Conservation (phyloP, 2,797 vertebrate genomes). For the Spinus olivaceus region DNA sequence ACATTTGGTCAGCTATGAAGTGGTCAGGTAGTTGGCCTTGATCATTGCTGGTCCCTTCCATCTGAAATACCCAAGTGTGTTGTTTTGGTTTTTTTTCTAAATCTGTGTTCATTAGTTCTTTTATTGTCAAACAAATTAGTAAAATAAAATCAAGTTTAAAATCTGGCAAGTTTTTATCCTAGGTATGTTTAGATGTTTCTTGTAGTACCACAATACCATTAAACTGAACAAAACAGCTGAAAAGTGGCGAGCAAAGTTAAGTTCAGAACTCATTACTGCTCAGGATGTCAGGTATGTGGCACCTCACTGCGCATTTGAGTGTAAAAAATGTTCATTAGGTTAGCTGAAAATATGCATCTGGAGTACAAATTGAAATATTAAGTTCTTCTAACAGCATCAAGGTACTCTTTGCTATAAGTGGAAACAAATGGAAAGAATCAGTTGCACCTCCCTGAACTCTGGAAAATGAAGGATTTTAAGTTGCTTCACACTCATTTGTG, state of each 20-base stretch:
- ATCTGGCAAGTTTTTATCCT: not conserved
- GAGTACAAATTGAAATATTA: not conserved
- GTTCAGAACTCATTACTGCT: not conserved
- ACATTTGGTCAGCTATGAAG: not conserved
- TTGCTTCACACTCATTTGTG: not conserved
- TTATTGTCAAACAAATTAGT: not conserved
- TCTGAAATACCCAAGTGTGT: not conserved
- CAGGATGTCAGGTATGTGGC: accelerated
- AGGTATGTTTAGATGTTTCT: not conserved
- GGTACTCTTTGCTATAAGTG: not conserved
- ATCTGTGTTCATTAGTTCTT: not conserved
- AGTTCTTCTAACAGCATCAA: not conserved
- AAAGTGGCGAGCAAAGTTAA: not conserved
- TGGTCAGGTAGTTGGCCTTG: not conserved
- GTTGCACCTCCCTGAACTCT: not conserved
- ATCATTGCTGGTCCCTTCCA: not conserved
- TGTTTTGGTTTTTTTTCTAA: not conserved
- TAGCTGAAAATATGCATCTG: not conserved
- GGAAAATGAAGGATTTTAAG: not conserved
- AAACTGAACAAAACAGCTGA: not conserved
- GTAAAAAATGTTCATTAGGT: not conserved
- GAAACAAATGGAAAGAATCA: not conserved
- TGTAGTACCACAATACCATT: not conserved
- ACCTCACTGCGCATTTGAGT: not conserved
- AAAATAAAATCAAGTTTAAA: not conserved